Conservation (phyloP, 2,113 vertebrate species). For the Dicentrarchus labrax region DNA sequence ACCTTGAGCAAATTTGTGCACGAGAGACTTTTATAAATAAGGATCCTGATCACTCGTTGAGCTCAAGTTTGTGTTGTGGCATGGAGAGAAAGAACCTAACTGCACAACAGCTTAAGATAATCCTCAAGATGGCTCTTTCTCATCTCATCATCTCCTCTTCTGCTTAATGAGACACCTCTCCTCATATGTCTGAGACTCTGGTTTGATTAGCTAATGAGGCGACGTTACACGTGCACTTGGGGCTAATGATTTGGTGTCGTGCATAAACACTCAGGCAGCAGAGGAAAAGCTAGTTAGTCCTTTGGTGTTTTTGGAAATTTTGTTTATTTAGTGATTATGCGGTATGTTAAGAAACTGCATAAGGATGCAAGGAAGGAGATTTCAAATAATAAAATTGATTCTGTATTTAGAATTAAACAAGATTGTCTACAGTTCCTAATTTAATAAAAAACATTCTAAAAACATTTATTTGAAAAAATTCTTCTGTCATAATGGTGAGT, state of each 20-base stretch:
- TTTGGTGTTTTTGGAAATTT: slow-evolving; percentile 6
- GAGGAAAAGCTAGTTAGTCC: slow-evolving; percentile 19
- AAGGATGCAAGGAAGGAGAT: background rate
- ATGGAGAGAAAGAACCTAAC: slow-evolving; percentile 31
- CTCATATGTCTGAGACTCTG: slow-evolving; percentile 52
- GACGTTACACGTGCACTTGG: slow-evolving; percentile 54
- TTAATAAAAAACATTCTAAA: background rate
- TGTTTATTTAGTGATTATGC: slow-evolving; percentile 21
- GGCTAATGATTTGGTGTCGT: slow-evolving; percentile 58
- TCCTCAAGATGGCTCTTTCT: slow-evolving; percentile 59
- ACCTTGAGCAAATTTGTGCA: slow-evolving; percentile 36
- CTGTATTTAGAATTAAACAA: background rate
- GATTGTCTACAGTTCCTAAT: background rate
- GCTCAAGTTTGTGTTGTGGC: slow-evolving; percentile 41
- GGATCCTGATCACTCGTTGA: slow-evolving; percentile 25
- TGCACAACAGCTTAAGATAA: slow-evolving; percentile 47
- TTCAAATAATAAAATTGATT: background rate
- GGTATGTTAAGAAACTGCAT: background rate
- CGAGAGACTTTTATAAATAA: slow-evolving; percentile 29
- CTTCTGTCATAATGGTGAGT: background rate
- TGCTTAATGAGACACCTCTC: slow-evolving; percentile 57
- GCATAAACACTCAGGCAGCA: slow-evolving; percentile 38
- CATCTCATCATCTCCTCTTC: slow-evolving; percentile 49
- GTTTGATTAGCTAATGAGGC: slow-evolving; percentile 75
- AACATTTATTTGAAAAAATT: background rate